Base-by-base conservation (phyloP, 2,113 vertebrate genomes). In the Amphilophus citrinellus region DNA sequence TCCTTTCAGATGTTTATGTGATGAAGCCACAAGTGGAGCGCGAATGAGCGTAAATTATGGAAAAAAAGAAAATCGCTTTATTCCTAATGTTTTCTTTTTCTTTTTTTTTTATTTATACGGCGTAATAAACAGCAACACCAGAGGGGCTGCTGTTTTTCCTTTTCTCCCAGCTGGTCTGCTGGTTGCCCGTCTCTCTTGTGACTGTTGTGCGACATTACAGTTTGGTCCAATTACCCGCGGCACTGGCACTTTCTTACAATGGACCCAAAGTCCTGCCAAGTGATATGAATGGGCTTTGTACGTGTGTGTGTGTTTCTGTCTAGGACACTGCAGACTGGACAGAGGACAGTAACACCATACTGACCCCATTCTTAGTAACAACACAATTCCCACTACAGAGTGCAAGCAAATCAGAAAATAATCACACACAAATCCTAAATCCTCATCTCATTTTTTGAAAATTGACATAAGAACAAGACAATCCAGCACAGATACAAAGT, bases 201-300 rank as follows among this genome's bases (percentile, higher is more conserved):
- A 91, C 79, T 85, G 80, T 84, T 93, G 88, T 87, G 85, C 87
- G 71, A 89, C 91, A 89, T 91, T 87, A 80, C 84, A 79, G 83
- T 90, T 92, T 84, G 86, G 92, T 92, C 93, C 91, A 94, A 91
- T 94, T 94, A 93, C 90, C 79, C 62, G 13, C 18, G 56, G 60
- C 79, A 77, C 84, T 92, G 94, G 87, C 85, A 89, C 71, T 37
- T 32, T 79, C 73, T 79, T 90, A 61, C 87, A 93, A 77, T 44
- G 76, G 76, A 92, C 82, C 82, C 80, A 87, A 86, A 91, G 91
- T 90, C 79, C 90, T 95, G 94, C 93, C 94, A 96, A 94, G 71
- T 86, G 77, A 91, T 88, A 90, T 93, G 93, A 94, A 95, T 92
- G 92, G 91, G 84, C 79, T 86, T 85, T 89, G 90, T 90, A 53